Evolutionary conservation across 2,797 vertebrate species (phyloP), one percentile per base, ranked within the genome.

Genomic region (Euthynnus affinis): DNA sequence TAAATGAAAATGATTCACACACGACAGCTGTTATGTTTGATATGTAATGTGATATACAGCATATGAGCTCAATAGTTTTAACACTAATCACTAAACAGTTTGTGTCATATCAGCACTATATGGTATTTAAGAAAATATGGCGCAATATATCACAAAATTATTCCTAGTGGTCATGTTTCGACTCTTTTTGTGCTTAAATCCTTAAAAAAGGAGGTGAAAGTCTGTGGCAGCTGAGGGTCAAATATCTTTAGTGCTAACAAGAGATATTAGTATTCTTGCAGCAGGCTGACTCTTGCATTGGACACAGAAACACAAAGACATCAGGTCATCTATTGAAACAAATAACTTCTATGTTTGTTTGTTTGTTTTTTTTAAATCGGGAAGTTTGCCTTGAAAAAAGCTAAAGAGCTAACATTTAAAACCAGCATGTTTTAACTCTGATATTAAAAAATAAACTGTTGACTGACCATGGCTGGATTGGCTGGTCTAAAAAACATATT

Each of bases 241-340:
- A 66, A 60, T 3, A 9, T 67, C 56, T 61, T 56, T 23, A 69
- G 59, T 61, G 27, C 18, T 56, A 42, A 49, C 34, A 42, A 18
- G 20, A 68, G 20, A 52, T 37, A 22, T 42, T 27, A 25, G 63
- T 64, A 60, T 57, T 80, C 27, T 32, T 44, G 14, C n/a, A 68
- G 66, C 9, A 42, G 25, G 13, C 18, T 80, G 61, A 52, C 46
- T 71, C 23, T 29, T 71, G 40, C 15, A 29, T 27, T 69, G 55
- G 23, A 73, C 57, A n/a, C 17, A 0, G 3, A 0, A 18, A 46
- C 20, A 65, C 37, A 37, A 62, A 27, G 25, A 15, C 53, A 51
- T 13, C 59, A 25, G 46, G 63, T 69, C 48, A 57, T 51, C 32
- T 20, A 13, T 10, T 6, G 18, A 17, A 72, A 80, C n/a, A 46